Percentiles rank a stretch among this genome's conserved stretches.
Conservation (phyloP, 2,113 vertebrate species). For the Arothron firmamentum region DNA sequence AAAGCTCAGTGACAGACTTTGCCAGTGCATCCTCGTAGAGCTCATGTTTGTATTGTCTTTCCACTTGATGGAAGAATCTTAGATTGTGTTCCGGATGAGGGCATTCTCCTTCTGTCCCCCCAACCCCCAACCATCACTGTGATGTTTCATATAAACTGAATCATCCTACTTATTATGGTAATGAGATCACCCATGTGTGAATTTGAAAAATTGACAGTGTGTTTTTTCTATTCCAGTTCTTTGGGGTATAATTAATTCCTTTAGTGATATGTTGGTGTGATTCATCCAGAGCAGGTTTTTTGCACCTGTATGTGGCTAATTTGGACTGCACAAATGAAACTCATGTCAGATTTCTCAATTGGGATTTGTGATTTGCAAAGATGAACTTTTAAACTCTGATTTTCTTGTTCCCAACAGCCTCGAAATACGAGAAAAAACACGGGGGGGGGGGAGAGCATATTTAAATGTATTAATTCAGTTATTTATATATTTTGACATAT, state of each 20-base stretch:
- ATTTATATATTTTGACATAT: not conserved
- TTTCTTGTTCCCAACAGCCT: conserved; percentile 20
- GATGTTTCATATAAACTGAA: conserved; percentile 35
- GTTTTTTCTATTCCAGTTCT: conserved; percentile 21
- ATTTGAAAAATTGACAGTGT: conserved; percentile 25
- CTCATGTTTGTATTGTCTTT: conserved; percentile 28
- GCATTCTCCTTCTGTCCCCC: conserved; percentile 15
- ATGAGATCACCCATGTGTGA: conserved; percentile 48
- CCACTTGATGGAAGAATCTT: conserved; percentile 10
- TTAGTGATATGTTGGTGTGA: conserved; percentile 25
- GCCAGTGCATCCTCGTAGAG: conserved; percentile 31
- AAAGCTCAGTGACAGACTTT: conserved; percentile 26
- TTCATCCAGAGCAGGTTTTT: conserved; percentile 10
- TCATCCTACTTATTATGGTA: conserved; percentile 43
- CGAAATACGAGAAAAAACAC: conserved; percentile 19
- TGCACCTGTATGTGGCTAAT: conserved; percentile 17
- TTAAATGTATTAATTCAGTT: not conserved
- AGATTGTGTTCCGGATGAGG: conserved; percentile 26
- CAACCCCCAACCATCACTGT: conserved; percentile 1
- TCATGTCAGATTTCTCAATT: conserved; percentile 37
- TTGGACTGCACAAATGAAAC: conserved; percentile 29
- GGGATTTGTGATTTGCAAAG: conserved; percentile 40
- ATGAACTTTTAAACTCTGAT: conserved; percentile 48
- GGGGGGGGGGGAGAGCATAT: not conserved
- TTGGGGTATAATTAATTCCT: conserved; percentile 17